Evolutionary conservation across 2,888 invertebrate species (phyloP), one percentile per base, ranked within the genome.

Genomic region (Glaucopsyche alexis): DNA sequence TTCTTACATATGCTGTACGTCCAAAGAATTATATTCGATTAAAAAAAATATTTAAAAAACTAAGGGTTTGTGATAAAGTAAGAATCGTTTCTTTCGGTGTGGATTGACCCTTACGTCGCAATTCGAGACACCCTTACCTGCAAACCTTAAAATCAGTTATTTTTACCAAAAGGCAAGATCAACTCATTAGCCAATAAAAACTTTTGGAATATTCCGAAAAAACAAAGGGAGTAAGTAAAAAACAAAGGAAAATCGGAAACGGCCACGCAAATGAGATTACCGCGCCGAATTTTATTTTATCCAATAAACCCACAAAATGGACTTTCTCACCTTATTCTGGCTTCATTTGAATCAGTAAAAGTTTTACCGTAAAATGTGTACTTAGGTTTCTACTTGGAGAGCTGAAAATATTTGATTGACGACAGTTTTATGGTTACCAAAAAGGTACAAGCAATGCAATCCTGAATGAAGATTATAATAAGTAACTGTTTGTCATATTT

Each of bases 241-340:
- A 45, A 67, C 45, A 45, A 67, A 67, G 9, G 42, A 19, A 67
- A 67, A 45, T 45, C 67, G 16, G 42, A 16, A 45, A 45, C 45
- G 67, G 29, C 60, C 16, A 67, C 67, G 67, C 45, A 67, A 67
- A 67, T 67, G 67, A 67, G 42, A 67, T 67, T 67, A 42, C 67
- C 6, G 16, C 19, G 67, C 16, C 45, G 11, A 67, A 67, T 45
- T 67, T 67, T 67, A 66, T 40, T 42, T 67, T 45, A 67, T 45
- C 67, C 67, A 67, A 67, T 67, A 67, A 67, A 19, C 42, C 67
- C 42, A 45, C 67, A 45, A 19, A 66, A 67, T 67, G 67, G 40
- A 40, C 42, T 29, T 60, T 42, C 45, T 45, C 67, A 40, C 45
- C 16, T 67, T 67, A 16, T 67, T 45, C 45, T 19, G n/a, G 42